Base-by-base conservation (phyloP, 2,888 invertebrate species). In the Pantelozetes paolii region DNA sequence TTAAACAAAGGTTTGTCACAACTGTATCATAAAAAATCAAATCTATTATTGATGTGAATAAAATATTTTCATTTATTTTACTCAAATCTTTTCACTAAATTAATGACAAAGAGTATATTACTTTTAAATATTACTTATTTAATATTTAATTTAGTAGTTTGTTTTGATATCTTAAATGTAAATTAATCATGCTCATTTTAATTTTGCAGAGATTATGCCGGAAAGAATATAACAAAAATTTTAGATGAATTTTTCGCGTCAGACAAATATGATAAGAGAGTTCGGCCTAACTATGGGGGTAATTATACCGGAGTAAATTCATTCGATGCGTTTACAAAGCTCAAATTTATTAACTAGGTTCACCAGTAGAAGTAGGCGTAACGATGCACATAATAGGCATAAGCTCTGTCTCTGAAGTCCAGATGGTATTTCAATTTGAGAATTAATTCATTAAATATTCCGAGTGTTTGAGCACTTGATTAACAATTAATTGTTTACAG, bases 261-360 rank as follows among this genome's bases (percentile, higher is more conserved):
- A 85, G 94, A 92, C 86, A 54, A 67, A 69, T 96, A 96, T 85
- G 96, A 97, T 88, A 96, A 96, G 90, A 90, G 96, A 89, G 92
- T 97, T 89, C 91, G 96, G 87, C 96, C 96, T 84, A 94, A 94
- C 86, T 96, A 95, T 86, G 95, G 94, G 90, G 94, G 94, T 94
- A 86, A 88, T 57, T 48, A 64, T 48, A 23, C 54, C 15, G 8
- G 23, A 23, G 26, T 18, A 45, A 3, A 6, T 45, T 3, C 11
- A 36, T 36, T 36, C 59, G 5, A 30, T 59, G n/a, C n/a, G n/a
- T n/a, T n/a, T n/a, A n/a, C 8, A 20, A 23, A 54, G 18, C 20
- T 9, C 20, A 48, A 15, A 26, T 26, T 8, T 2, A 9, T 36
- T 36, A 2, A 30, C 5, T 50, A 94, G 94, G 92, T 89, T 90